A percentile compares a stretch with the other conserved stretches of the same genome.
phyloP scores from a whole-genome alignment of 2,888 invertebrate genomes.

The Brachyptera risi region DNA sequence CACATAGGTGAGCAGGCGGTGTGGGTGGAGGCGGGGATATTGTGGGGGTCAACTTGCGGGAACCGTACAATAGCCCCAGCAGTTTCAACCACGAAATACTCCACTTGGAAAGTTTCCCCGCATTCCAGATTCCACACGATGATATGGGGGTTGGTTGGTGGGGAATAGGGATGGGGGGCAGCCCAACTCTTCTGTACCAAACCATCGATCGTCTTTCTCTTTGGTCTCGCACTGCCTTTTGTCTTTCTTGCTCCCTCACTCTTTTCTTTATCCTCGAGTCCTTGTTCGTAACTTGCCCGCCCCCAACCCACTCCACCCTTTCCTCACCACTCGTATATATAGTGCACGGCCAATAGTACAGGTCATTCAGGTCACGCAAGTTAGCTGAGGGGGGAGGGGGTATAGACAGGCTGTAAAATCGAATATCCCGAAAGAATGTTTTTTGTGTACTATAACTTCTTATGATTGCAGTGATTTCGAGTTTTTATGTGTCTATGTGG shows the following conservation, averaged over 20 bases:
- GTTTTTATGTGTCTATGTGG: background rate
- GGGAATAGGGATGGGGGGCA: too few species aligned
- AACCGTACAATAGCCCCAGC: background rate
- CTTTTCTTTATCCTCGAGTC: slow-evolving; percentile 6
- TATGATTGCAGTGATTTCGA: background rate
- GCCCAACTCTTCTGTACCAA: slow-evolving; percentile 4
- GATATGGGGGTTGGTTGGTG: too few species aligned
- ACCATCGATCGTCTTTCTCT: slow-evolving; percentile 6
- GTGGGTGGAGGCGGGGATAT: too few species aligned
- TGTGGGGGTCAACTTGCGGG: background rate
- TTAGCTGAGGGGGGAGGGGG: too few species aligned
- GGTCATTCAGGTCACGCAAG: slow-evolving; percentile 7
- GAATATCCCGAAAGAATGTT: slow-evolving; percentile 1
- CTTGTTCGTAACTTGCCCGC: background rate
- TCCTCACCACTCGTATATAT: background rate
- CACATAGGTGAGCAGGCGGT: too few species aligned
- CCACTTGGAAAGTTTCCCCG: slow-evolving; percentile 5
- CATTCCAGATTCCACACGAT: slow-evolving; percentile 8
- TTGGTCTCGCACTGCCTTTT: slow-evolving; percentile 3
- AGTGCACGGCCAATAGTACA: background rate
- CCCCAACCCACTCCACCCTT: background rate
- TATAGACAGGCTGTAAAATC: slow-evolving; percentile 2
- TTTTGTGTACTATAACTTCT: background rate
- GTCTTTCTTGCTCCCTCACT: background rate
- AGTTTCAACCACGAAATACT: slow-evolving; percentile 2